phyloP scores from a whole-genome alignment of 53 echinoderm and acorn worm species.

The Antedon mediterranea region DNA sequence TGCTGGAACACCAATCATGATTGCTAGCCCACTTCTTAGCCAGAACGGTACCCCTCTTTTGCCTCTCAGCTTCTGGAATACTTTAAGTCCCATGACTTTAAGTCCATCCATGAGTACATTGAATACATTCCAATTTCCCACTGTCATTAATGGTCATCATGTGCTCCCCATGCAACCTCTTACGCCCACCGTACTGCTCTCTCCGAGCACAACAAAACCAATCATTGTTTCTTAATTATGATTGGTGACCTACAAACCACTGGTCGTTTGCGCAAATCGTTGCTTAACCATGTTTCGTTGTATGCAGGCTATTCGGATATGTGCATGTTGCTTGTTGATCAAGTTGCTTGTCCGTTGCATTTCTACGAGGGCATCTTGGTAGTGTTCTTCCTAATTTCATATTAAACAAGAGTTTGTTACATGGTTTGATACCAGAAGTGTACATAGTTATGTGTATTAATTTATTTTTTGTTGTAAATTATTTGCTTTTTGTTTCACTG shows the following conservation, averaged over 20 bases:
- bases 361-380: no score
- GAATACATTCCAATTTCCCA: conserved; percentile 92
- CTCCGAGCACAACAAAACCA: conserved; percentile 81
- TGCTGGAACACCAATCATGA: conserved; percentile 83
- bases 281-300: neutral
- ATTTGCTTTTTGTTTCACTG: neutral
- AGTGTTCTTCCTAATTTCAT: neutral
- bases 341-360: no score
- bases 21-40: conserved; percentile 71
- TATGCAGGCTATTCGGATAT: neutral
- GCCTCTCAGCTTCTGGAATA: conserved; percentile 87
- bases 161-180: conserved; percentile 44
- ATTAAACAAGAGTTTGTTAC: neutral
- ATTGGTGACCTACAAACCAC: neutral
- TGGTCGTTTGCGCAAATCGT: no score
- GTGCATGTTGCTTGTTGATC: neutral
- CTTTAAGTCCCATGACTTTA: conserved; percentile 86
- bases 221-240: conserved; percentile 60
- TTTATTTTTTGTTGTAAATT: neutral
- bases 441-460: neutral
- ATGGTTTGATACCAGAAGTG: neutral
- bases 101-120: conserved; percentile 65
- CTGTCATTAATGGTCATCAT: conserved; percentile 51
- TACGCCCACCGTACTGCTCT: conserved; percentile 49
- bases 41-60: conserved; percentile 55